A percentile compares a stretch with the other conserved stretches of the same genome.
Conservation (phyloP, 2,113 vertebrate genomes). For the Podocnemis expansa region DNA sequence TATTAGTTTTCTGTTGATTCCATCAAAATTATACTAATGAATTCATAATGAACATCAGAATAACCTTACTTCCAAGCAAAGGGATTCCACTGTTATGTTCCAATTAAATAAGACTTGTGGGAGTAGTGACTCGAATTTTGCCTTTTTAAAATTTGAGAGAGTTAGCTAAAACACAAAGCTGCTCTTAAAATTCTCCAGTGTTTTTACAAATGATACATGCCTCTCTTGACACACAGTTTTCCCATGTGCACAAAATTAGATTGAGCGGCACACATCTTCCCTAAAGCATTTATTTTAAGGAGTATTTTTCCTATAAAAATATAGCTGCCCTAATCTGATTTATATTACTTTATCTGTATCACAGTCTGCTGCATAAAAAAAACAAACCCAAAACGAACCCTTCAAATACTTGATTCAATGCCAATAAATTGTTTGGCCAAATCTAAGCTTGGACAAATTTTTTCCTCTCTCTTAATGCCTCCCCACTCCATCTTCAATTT, state of each 20-base stretch:
- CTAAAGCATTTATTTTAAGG: not conserved
- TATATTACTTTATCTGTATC: not conserved
- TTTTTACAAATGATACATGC: not conserved
- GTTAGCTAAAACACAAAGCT: not conserved
- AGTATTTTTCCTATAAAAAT: not conserved
- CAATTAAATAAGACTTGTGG: conserved; percentile 41
- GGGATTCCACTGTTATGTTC: not conserved
- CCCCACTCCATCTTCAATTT: not conserved
- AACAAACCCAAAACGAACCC: no score
- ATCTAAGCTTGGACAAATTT: not conserved
- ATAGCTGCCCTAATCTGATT: not conserved
- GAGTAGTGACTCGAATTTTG: conserved; percentile 14
- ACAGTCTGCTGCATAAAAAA: not conserved
- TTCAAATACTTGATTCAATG: not conserved
- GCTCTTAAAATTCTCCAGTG: not conserved
- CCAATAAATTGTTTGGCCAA: not conserved
- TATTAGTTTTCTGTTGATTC: conserved; percentile 47
- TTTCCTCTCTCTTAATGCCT: not conserved
- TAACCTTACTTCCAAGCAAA: conserved; percentile 40
- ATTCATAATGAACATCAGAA: conserved; percentile 9
- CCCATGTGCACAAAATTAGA: not conserved
- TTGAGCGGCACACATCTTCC: not conserved
- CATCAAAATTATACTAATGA: conserved; percentile 38
- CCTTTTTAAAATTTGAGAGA: not conserved
- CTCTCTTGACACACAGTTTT: not conserved